Evolutionary conservation across 2,113 vertebrate genomes (phyloP).

Genomic region (Centrocercus urophasianus): DNA sequence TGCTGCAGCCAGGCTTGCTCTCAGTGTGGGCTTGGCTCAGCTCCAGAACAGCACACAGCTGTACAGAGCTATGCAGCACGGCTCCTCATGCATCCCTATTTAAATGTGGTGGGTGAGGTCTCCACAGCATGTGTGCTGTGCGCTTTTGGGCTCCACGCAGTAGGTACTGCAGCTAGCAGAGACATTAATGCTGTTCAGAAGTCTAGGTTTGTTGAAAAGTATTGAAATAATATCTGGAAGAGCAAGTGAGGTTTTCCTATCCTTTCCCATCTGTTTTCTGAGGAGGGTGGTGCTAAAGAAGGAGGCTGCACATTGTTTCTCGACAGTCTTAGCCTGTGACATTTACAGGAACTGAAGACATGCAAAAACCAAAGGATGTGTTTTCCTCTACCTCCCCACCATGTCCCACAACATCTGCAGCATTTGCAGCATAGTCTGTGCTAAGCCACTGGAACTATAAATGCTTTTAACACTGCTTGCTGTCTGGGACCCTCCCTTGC

Average conservation of each 20-base stretch:
- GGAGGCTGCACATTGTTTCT: background rate
- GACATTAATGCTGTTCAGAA: background rate
- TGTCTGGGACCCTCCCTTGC: background rate
- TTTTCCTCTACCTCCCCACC: background rate
- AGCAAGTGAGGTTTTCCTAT: background rate
- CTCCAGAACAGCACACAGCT: background rate
- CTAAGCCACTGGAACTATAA: background rate
- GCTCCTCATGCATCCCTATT: background rate
- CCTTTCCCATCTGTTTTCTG: background rate
- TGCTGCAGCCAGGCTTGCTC: background rate
- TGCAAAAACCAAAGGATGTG: background rate
- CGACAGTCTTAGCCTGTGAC: background rate
- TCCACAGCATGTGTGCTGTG: background rate
- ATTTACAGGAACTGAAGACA: background rate
- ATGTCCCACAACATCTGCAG: conserved; percentile 1
- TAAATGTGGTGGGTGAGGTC: background rate
- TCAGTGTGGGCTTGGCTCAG: background rate
- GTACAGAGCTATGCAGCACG: background rate
- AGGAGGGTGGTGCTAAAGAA: background rate
- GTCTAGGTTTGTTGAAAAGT: background rate
- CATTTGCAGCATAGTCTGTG: conserved; percentile 5
- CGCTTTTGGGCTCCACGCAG: rapidly evolving
- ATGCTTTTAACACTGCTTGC: conserved; percentile 15
- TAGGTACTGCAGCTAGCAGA: background rate
- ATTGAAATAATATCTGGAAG: background rate